Evolutionary conservation across 2,888 invertebrate genomes (phyloP).

Genomic region (Callyntrura sp.): DNA sequence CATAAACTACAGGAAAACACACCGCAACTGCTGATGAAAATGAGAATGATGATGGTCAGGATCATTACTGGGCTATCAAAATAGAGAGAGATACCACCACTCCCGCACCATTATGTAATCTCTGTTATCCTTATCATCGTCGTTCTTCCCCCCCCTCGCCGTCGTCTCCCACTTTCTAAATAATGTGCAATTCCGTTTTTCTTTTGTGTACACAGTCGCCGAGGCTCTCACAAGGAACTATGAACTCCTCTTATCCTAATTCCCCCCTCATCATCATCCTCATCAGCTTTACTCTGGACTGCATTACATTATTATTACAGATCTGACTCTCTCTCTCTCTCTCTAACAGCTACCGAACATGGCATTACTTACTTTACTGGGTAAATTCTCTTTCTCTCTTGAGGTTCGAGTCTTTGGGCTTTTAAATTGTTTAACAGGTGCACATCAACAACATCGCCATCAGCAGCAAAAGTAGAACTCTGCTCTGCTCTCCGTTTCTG

Average conservation of each 20-base stretch:
- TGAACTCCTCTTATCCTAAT: no score
- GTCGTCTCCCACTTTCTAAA: background rate
- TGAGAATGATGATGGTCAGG: no score
- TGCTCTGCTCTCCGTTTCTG: background rate
- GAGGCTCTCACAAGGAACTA: no score
- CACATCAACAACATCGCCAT: constrained; percentile 3
- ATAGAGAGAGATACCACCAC: no score
- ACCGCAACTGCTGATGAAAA: no score
- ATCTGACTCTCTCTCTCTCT: background rate
- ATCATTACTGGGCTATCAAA: no score
- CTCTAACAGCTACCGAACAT: background rate
- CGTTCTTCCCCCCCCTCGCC: no score
- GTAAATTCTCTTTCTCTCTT: background rate
- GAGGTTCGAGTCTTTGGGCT: constrained; percentile 4
- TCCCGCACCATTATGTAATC: no score
- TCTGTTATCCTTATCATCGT: no score
- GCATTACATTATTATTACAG: background rate
- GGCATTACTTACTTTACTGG: background rate
- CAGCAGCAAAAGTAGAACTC: constrained; percentile 27
- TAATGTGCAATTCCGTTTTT: background rate
- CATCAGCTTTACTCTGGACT: background rate
- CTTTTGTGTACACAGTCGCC: background rate
- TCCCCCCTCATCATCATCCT: background rate
- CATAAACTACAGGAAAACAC: no score
- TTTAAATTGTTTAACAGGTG: constrained; percentile 78